A percentile compares a stretch with the other conserved stretches of the same genome.
Conservation (phyloP, 2,113 vertebrate species). For the Riparia riparia region DNA sequence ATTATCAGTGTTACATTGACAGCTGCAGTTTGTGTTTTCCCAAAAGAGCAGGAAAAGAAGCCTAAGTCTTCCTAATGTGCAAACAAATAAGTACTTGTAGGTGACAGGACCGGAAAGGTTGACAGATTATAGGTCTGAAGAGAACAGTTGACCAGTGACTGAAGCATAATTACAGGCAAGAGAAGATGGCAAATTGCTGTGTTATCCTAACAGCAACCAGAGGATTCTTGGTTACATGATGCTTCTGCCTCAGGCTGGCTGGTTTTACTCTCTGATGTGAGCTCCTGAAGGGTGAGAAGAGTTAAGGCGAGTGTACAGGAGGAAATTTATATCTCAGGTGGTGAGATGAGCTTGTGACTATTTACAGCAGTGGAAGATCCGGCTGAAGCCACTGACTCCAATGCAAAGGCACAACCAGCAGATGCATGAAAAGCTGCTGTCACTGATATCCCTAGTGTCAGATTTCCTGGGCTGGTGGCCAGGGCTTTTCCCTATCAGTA, state of each 20-base stretch:
- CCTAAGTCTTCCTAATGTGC: neutral
- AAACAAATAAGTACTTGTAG: conserved; percentile 10
- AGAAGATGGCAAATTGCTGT: conserved; percentile 27
- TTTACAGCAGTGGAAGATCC: neutral
- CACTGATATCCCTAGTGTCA: neutral
- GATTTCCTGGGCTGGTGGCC: neutral
- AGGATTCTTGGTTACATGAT: neutral
- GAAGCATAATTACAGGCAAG: conserved; percentile 50
- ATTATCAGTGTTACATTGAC: fast-evolving
- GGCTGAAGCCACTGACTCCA: fast-evolving
- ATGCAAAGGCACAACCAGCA: neutral
- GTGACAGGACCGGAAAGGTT: neutral
- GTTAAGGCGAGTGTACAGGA: neutral
- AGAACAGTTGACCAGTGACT: conserved; percentile 6
- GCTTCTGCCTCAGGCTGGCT: neutral
- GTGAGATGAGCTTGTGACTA: neutral
- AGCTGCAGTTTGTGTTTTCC: neutral
- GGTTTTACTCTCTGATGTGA: neutral
- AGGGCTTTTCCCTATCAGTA: neutral
- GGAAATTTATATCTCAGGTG: neutral
- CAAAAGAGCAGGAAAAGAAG: neutral
- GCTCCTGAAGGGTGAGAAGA: fast-evolving
- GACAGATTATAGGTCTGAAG: conserved; percentile 24
- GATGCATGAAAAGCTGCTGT: neutral
- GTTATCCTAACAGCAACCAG: neutral